These are phyloP conservation scores for Gnatocerus cornutus DNA, from an alignment of 2,888 invertebrate species.

Conservation along the genomic window DNA sequence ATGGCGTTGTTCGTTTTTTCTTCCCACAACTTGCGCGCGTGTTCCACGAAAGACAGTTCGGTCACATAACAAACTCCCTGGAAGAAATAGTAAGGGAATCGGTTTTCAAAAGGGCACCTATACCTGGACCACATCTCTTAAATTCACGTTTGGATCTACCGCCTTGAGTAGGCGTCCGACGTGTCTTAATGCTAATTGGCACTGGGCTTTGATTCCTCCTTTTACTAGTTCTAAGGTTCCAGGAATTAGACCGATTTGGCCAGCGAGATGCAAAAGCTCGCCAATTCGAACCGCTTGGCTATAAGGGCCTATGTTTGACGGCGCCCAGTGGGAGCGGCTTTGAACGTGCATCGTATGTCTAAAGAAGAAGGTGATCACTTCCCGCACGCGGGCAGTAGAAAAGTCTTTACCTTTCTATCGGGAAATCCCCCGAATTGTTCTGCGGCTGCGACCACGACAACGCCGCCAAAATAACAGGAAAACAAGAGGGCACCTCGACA, in stretches of 20 bases:
- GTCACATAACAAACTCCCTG: conserved; percentile 92
- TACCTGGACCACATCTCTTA: conserved; percentile 87
- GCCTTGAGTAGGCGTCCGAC: conserved; percentile 88
- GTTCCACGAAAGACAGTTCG: conserved; percentile 79
- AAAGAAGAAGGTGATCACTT: too few relatives aligned
- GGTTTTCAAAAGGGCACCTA: too few relatives aligned
- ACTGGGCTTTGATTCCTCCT: conserved; percentile 87
- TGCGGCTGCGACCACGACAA: conserved; percentile 74
- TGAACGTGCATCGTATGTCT: conserved; percentile 94
- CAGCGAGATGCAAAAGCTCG: conserved; percentile 89
- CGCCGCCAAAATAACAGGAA: conserved; percentile 85
- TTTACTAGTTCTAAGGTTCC: conserved; percentile 83
- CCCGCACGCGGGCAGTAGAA: too few relatives aligned
- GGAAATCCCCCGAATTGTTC: conserved; percentile 58
- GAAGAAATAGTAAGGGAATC: conserved; percentile 21
- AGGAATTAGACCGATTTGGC: conserved; percentile 93
- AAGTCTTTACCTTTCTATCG: conserved; percentile 63
- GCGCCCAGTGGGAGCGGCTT: conserved; percentile 98
- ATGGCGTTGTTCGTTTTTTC: conserved; percentile 89
- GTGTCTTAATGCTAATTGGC: conserved; percentile 88
- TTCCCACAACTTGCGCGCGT: conserved; percentile 87
- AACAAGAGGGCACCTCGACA: conserved; percentile 82
- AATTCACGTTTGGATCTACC: conserved; percentile 83
- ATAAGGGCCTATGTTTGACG: conserved; percentile 97
- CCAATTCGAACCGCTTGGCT: conserved; percentile 93